These are phyloP conservation scores for Gavialis gangeticus DNA, from an alignment of 2,113 vertebrate species.

Conservation along the genomic window DNA sequence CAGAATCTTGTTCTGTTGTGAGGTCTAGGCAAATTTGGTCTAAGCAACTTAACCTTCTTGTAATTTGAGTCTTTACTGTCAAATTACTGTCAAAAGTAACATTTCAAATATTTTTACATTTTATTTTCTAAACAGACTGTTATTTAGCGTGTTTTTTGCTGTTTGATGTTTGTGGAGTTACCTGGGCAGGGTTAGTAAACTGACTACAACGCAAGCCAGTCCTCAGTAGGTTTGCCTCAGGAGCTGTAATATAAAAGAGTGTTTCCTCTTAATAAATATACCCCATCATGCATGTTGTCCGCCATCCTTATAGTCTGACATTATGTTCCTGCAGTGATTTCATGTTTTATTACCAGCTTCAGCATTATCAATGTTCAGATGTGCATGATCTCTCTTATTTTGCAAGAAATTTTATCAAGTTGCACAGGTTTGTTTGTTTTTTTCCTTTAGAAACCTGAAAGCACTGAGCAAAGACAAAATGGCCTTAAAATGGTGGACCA, in stretches of 20 bases:
- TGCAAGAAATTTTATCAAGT: background rate
- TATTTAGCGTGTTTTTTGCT: background rate
- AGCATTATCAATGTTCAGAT: background rate
- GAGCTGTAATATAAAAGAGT: background rate
- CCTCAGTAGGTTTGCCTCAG: background rate
- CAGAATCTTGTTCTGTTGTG: background rate
- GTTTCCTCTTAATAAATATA: background rate
- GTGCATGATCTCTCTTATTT: background rate
- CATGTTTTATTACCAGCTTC: background rate
- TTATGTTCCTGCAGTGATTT: too few species aligned
- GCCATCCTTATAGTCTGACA: background rate
- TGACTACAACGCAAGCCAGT: background rate
- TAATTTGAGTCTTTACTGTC: background rate
- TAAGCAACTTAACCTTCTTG: background rate
- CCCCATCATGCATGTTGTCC: background rate
- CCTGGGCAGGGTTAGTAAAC: background rate
- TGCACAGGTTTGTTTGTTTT: background rate
- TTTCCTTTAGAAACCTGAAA: slow-evolving; percentile 90
- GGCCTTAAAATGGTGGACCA: slow-evolving; percentile 99
- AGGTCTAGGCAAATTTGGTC: background rate
- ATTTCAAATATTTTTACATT: background rate
- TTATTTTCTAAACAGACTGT: background rate
- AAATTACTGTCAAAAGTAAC: background rate
- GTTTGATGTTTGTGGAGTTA: background rate
- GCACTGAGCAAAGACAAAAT: slow-evolving; percentile 96